These are phyloP conservation scores for Isichthys henryi DNA, from an alignment of 2,113 vertebrate genomes.

Conservation along the genomic window DNA sequence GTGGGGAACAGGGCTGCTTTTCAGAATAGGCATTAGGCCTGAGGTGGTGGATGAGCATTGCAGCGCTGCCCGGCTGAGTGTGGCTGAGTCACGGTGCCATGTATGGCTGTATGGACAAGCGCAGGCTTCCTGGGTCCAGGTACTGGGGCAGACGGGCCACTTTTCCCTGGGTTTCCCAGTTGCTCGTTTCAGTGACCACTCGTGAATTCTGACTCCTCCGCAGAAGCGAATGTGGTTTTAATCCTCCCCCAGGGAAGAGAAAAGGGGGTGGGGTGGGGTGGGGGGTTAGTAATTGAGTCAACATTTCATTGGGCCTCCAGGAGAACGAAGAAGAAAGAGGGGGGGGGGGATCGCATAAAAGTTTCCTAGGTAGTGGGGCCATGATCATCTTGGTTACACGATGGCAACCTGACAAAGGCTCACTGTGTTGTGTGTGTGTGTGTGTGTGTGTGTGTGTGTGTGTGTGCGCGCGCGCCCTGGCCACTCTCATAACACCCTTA, in stretches of 20 bases:
- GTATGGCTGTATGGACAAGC: neutral
- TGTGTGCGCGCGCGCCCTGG: neutral
- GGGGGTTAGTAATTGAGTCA: neutral
- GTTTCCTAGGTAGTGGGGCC: neutral
- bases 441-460: too few relatives aligned
- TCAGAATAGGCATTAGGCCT: neutral
- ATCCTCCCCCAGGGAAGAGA: neutral
- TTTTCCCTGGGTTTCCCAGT: neutral
- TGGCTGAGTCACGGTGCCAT: neutral
- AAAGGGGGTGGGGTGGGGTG: neutral
- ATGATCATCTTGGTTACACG: constrained; percentile 45
- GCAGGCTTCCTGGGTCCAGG: neutral
- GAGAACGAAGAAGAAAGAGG: neutral
- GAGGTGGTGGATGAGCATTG: neutral
- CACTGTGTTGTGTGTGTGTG: constrained; percentile 40
- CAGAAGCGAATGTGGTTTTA: constrained; percentile 16
- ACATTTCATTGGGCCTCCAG: neutral
- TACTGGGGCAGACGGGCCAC: neutral
- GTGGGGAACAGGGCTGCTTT: neutral
- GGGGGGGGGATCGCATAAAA: neutral
- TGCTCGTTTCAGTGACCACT: neutral
- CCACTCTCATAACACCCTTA: constrained; percentile 27
- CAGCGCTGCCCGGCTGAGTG: neutral
- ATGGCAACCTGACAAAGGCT: constrained; percentile 51
- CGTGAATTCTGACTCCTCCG: neutral